Percentiles rank a stretch among this genome's conserved stretches.
These are phyloP conservation scores for Halocynthia roretzi DNA, from an alignment of 23 tunicate genomes.

Conservation along the genomic window DNA sequence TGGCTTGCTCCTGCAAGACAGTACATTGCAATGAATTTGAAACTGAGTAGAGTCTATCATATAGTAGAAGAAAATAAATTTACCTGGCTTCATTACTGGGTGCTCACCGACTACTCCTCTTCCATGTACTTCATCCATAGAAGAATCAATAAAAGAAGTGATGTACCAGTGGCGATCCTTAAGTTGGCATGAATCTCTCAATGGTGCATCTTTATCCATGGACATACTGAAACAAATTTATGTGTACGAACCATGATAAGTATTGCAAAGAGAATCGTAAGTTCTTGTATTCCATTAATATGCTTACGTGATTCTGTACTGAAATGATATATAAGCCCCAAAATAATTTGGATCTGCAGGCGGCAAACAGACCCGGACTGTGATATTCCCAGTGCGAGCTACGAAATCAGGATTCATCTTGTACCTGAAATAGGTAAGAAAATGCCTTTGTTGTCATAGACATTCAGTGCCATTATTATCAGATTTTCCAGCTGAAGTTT, in stretches of 20 bases:
- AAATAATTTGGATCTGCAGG: neutral
- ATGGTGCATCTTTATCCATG: constrained; percentile 12
- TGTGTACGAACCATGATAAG: neutral
- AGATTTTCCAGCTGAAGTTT: no score
- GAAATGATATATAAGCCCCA: neutral
- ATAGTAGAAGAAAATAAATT: neutral
- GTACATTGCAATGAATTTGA: neutral
- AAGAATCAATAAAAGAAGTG: neutral
- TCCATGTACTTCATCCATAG: neutral
- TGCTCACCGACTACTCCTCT: constrained; percentile 18
- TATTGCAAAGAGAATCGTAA: neutral
- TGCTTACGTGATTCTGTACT: constrained; percentile 18
- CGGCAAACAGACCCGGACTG: constrained; percentile 12
- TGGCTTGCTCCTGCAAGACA: constrained; percentile 7
- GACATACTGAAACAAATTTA: constrained; percentile 2
- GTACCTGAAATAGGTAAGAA: constrained; percentile 5
- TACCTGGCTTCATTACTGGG: constrained; percentile 26
- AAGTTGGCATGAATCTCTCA: constrained; percentile 8
- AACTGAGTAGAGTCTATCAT: neutral
- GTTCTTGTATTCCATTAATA: neutral
- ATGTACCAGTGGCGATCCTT: constrained; percentile 14
- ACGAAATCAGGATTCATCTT: constrained; percentile 6
- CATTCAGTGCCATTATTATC: no score
- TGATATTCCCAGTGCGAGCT: constrained; percentile 14
- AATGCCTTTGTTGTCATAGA: no score